A percentile compares a stretch with the other conserved stretches of the same genome.
Evolutionary conservation across 2,113 vertebrate species (phyloP).

Genomic region (Esox niger): DNA sequence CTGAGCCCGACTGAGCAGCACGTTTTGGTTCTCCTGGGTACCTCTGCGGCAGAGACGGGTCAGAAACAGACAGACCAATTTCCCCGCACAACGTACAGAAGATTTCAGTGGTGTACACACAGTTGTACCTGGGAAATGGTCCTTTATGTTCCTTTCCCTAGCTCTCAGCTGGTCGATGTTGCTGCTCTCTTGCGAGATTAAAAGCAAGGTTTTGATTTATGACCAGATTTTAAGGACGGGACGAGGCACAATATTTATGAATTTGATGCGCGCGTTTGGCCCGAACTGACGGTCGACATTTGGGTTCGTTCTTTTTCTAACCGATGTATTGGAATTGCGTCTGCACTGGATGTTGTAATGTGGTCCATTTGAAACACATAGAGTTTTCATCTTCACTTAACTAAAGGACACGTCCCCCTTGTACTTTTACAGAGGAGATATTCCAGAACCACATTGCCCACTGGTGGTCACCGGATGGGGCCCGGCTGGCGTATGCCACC

Average conservation of each 20-base stretch:
- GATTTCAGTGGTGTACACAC: conserved; percentile 9
- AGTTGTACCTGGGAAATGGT: conserved; percentile 37
- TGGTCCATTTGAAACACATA: no score
- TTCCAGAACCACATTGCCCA: conserved; percentile 90
- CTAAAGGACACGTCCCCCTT: neutral
- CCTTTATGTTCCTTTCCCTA: conserved; percentile 34
- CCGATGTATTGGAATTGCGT: no score
- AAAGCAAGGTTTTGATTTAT: conserved; percentile 51
- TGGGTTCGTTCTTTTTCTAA: no score
- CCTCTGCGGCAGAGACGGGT: neutral
- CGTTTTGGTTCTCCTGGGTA: conserved; percentile 12
- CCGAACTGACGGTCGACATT: no score
- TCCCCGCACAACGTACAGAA: conserved; percentile 8
- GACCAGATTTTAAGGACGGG: conserved; percentile 15
- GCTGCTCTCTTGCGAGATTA: conserved; percentile 27
- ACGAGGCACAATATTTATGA: neutral
- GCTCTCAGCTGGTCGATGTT: conserved; percentile 31
- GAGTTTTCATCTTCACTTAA: neutral
- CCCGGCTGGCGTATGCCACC: conserved; percentile 88
- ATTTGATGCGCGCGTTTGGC: no score
- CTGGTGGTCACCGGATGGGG: conserved; percentile 97
- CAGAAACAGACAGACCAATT: conserved; percentile 8
- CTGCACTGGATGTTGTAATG: no score
- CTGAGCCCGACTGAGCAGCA: conserved; percentile 10
- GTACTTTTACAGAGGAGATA: conserved; percentile 83